Evolutionary conservation across 2,797 vertebrate genomes (phyloP).

Genomic region (Sus cebifrons): DNA sequence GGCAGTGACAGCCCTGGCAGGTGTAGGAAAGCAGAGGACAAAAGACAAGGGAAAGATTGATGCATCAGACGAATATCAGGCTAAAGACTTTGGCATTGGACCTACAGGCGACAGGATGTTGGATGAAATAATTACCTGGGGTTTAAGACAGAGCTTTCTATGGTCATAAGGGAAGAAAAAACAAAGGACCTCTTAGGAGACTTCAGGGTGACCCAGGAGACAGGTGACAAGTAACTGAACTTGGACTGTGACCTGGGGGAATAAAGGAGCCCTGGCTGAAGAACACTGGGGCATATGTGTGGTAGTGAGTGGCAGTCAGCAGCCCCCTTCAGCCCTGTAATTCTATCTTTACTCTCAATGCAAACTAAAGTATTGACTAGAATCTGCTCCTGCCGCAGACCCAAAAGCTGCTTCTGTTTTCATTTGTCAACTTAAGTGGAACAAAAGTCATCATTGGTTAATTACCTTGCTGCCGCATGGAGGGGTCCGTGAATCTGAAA

Average conservation of each 20-base stretch:
- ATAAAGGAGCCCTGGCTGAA: not conserved
- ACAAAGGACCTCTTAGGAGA: not conserved
- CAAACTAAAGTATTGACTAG: slow-evolving; percentile 62
- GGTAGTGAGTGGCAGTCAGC: not conserved
- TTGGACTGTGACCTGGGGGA: not conserved
- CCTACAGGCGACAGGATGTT: not conserved
- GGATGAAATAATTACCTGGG: not conserved
- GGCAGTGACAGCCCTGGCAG: not conserved
- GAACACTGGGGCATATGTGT: not conserved
- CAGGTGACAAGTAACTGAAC: not conserved
- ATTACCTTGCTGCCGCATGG: slow-evolving; percentile 46
- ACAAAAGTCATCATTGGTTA: slow-evolving; percentile 61
- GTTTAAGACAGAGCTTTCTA: not conserved
- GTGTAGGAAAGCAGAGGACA: slow-evolving; percentile 49
- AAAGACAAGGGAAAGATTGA: not conserved
- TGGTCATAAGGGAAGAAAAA: not conserved
- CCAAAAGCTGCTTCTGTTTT: slow-evolving; percentile 71
- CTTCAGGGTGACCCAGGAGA: not conserved
- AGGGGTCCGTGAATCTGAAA: not conserved
- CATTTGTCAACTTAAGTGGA: slow-evolving; percentile 67
- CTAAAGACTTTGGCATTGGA: not conserved
- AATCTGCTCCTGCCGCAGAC: slow-evolving; percentile 61
- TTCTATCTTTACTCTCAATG: slow-evolving; percentile 15
- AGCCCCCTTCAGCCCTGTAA: not conserved
- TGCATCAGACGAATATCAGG: not conserved